Conservation (phyloP, 1,140 invertebrate genomes). For the Papilio dardanus region DNA sequence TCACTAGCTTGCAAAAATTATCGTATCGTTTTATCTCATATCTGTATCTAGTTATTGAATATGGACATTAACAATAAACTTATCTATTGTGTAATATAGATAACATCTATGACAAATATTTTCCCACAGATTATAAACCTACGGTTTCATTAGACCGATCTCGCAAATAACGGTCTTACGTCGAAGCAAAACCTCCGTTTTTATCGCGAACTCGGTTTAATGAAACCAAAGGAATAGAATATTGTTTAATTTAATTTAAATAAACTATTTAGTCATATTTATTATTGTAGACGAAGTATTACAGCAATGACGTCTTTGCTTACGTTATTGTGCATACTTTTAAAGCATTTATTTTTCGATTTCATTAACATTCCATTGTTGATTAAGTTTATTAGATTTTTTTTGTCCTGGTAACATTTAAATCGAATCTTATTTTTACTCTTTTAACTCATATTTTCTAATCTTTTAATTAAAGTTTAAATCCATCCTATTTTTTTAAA, state of each 20-base stretch:
- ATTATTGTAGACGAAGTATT: background rate
- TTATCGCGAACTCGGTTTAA: no score
- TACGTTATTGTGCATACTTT: background rate
- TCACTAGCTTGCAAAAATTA: background rate
- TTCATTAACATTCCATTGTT: constrained; percentile 8
- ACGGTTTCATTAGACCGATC: no score
- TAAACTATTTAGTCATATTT: background rate
- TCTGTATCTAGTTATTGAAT: background rate
- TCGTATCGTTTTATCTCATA: background rate
- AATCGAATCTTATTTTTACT: constrained; percentile 8
- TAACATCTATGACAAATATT: background rate
- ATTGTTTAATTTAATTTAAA: background rate
- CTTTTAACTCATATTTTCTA: background rate
- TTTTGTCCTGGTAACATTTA: background rate
- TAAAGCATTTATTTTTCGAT: background rate
- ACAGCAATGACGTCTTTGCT: background rate
- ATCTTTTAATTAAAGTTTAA: background rate
- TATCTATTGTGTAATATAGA: constrained; percentile 7
- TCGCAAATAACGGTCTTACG: no score
- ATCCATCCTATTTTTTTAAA: background rate
- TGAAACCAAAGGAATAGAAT: no score
- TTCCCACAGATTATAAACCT: constrained; percentile 9
- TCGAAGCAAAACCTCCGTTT: no score
- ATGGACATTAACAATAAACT: background rate
- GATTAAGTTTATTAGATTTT: background rate